These are phyloP conservation scores for Shargacucullia verbasci DNA, from an alignment of 2,888 invertebrate genomes.

Conservation along the genomic window DNA sequence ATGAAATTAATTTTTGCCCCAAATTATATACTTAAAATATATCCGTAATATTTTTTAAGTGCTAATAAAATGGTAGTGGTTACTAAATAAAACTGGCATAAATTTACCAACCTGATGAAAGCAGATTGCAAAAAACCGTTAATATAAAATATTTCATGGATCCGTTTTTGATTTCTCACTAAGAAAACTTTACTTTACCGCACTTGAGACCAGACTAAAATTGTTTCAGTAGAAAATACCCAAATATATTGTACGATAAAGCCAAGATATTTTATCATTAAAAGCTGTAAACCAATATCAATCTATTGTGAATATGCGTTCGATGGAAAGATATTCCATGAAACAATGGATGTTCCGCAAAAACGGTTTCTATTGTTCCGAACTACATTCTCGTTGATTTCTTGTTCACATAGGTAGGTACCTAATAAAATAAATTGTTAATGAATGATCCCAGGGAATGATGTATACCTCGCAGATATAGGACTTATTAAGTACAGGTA, in stretches of 20 bases:
- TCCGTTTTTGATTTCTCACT: conserved; percentile 13
- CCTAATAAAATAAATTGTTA: not conserved
- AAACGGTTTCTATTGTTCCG: conserved; percentile 75
- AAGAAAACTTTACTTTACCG: conserved; percentile 19
- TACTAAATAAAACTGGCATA: not conserved
- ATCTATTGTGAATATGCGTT: conserved; percentile 75
- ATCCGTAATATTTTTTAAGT: too few species aligned
- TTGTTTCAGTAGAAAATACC: conserved; percentile 32
- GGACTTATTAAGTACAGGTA: too few species aligned
- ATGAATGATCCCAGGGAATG: not conserved
- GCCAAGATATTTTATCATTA: conserved; percentile 69
- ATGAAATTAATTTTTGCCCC: too few species aligned
- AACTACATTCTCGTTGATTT: conserved; percentile 29
- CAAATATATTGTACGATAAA: conserved; percentile 47
- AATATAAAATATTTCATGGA: conserved; percentile 46
- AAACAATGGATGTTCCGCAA: conserved; percentile 79
- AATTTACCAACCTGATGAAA: conserved; percentile 42
- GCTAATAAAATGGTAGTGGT: too few species aligned
- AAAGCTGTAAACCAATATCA: conserved; percentile 76
- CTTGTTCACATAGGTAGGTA: conserved; percentile 15
- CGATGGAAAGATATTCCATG: conserved; percentile 76
- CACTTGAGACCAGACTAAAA: conserved; percentile 40
- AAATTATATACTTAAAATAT: not conserved
- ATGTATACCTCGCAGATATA: too few species aligned
- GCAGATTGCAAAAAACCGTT: conserved; percentile 38